These are phyloP conservation scores for Poecilia wingei DNA, from an alignment of 2,797 vertebrate species.

Conservation along the genomic window DNA sequence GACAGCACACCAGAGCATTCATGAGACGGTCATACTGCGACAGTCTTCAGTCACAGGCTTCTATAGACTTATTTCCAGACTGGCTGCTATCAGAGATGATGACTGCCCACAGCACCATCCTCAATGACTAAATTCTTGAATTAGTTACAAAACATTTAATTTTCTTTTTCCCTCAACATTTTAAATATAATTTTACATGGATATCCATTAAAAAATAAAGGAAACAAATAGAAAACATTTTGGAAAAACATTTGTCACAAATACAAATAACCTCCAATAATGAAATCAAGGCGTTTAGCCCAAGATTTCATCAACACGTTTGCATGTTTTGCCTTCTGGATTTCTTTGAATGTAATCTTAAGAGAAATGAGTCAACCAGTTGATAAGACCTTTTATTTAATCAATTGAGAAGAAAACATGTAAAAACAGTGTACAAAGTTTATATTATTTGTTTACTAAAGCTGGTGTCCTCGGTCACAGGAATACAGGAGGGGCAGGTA, in stretches of 20 bases:
- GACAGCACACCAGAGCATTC: not conserved
- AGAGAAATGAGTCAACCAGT: slow-evolving; percentile 7
- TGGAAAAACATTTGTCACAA: not conserved
- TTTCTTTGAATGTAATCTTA: not conserved
- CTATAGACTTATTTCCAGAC: not conserved
- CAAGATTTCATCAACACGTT: not conserved
- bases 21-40: not conserved
- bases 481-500: slow-evolving; percentile 72
- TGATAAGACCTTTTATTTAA: slow-evolving; percentile 85
- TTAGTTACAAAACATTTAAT: not conserved
- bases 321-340: not conserved
- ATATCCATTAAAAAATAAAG: not conserved
- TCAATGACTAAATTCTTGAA: not conserved
- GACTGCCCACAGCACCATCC: not conserved
- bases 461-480: slow-evolving; percentile 81
- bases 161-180: not conserved
- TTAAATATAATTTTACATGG: not conserved
- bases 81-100: not conserved
- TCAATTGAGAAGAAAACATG: slow-evolving; percentile 78
- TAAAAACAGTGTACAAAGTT: slow-evolving; percentile 85
- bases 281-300: not conserved
- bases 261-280: not conserved
- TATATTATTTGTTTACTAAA: slow-evolving; percentile 86
- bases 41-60: not conserved
- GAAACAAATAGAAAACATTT: not conserved